Conservation (phyloP, 2,797 vertebrate species). For the Leptodactylus fallax region DNA sequence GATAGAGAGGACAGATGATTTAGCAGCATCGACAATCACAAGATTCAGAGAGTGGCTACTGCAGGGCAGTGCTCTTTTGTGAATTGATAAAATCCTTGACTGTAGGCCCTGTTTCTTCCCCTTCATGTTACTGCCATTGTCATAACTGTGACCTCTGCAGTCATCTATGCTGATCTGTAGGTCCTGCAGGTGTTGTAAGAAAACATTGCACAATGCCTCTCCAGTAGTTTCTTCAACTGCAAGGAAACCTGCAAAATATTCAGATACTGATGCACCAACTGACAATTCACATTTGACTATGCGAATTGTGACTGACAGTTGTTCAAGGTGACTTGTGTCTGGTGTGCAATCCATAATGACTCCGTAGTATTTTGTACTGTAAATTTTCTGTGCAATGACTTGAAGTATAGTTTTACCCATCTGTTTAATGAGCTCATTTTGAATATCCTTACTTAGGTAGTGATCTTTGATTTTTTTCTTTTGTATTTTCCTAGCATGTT, state of each 20-base stretch:
- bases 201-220: too few species aligned
- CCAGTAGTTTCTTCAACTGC: too few species aligned
- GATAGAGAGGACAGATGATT: conserved; percentile 14
- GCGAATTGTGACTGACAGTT: conserved; percentile 19
- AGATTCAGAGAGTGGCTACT: neutral
- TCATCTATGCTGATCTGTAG: too few species aligned
- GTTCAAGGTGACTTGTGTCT: conserved; percentile 42
- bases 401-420: conserved; percentile 24
- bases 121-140: too few species aligned
- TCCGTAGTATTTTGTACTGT: conserved; percentile 40
- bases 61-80: neutral
- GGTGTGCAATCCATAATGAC: conserved; percentile 38
- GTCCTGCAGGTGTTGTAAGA: too few species aligned
- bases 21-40: neutral
- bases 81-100: neutral
- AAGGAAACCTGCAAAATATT: too few species aligned
- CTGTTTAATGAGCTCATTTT: conserved; percentile 25
- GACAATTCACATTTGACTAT: conserved; percentile 34
- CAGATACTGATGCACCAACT: too few species aligned
- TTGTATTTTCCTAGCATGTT: too few species aligned
- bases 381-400: conserved; percentile 32
- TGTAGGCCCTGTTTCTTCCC: neutral
- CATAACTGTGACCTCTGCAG: too few species aligned
- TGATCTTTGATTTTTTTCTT: too few species aligned
- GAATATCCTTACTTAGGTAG: too few species aligned